phyloP scores from a whole-genome alignment of 2,113 vertebrate species.

The Hyaena hyaena region DNA sequence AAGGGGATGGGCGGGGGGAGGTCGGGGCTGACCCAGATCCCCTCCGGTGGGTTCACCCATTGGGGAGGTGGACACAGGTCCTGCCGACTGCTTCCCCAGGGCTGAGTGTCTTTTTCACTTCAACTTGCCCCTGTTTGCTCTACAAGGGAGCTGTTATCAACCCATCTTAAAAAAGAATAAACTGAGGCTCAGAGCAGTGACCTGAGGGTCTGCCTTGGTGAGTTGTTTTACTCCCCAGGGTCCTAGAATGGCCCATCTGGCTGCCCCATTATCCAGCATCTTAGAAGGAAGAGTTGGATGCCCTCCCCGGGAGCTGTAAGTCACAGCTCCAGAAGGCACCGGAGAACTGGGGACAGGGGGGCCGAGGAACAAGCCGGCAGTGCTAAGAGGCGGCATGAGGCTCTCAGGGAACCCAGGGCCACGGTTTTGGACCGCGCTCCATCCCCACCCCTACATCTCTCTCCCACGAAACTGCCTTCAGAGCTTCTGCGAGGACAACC shows the following conservation, averaged over 20 bases:
- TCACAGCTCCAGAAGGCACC: neutral
- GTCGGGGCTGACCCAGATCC: neutral
- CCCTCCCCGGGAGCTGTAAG: neutral
- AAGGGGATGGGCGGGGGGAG: neutral
- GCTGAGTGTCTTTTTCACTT: neutral
- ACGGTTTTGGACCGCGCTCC: neutral
- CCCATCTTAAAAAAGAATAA: neutral
- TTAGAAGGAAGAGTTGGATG: neutral
- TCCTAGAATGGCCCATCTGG: neutral
- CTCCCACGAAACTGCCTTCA: neutral
- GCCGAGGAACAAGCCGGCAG: neutral
- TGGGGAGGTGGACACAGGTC: neutral
- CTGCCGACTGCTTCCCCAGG: neutral
- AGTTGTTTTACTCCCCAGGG: neutral
- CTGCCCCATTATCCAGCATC: neutral
- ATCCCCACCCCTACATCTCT: neutral
- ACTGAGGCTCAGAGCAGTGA: neutral
- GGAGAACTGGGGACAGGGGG: neutral
- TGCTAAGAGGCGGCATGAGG: neutral
- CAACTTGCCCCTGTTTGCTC: neutral
- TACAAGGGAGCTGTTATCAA: neutral
- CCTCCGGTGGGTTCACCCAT: neutral
- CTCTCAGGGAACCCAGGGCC: neutral
- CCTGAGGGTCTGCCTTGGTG: neutral
- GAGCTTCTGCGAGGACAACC: neutral